Percentiles rank a stretch among this genome's conserved stretches.
Conservation (phyloP, 2,113 vertebrate genomes). For the Danionella cerebrum region DNA sequence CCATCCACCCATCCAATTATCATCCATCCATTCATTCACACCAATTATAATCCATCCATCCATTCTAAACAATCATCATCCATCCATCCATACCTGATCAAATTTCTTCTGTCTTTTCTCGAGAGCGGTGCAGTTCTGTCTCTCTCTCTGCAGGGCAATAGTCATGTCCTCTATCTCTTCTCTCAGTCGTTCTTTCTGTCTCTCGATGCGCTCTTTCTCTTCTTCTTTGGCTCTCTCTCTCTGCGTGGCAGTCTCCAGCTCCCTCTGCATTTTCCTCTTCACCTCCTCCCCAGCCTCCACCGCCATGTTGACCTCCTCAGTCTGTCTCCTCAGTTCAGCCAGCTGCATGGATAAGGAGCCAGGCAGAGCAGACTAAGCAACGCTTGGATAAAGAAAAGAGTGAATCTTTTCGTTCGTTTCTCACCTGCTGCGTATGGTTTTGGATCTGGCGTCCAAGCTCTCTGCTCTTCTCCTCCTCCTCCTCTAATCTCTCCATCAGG, state of each 20-base stretch:
- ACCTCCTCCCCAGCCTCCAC: constrained; percentile 74
- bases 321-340: constrained; percentile 71
- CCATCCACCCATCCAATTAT: background rate
- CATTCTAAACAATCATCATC: background rate
- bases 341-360: constrained; percentile 54
- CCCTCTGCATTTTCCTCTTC: constrained; percentile 71
- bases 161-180: constrained; percentile 83
- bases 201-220: constrained; percentile 70
- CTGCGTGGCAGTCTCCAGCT: constrained; percentile 68
- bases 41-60: background rate
- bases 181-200: constrained; percentile 73
- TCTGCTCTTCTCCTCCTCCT: constrained; percentile 69
- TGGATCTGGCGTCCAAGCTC: constrained; percentile 69
- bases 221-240: constrained; percentile 74
- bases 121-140: constrained; percentile 74
- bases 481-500: constrained; percentile 77
- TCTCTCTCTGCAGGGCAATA: constrained; percentile 76
- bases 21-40: too few relatives aligned
- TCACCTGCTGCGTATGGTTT: constrained; percentile 45
- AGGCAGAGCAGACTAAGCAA: too few relatives aligned
- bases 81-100: constrained; percentile 70
- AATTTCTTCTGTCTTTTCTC: constrained; percentile 91
- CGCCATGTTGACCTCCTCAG: constrained; percentile 72
- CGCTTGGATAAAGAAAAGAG: too few relatives aligned
- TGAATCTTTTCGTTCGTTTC: background rate